Percentiles rank a stretch among this genome's conserved stretches.
These are phyloP conservation scores for Mus pahari DNA, from an alignment of 2,113 vertebrate species.

Conservation along the genomic window DNA sequence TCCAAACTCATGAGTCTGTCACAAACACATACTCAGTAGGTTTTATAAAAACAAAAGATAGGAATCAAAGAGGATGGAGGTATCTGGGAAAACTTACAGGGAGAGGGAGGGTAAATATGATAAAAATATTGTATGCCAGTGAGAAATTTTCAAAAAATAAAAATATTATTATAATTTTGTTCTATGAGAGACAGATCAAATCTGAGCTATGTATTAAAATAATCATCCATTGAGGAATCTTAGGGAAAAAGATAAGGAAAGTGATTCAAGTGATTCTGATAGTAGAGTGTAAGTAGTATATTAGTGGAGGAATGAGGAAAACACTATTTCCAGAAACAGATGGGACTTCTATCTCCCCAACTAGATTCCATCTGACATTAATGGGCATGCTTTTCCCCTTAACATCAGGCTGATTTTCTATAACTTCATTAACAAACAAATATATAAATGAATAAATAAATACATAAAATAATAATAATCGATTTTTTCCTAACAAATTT, in stretches of 20 bases:
- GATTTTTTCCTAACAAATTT: constrained; percentile 22
- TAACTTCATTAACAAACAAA: not conserved
- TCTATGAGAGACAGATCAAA: not conserved
- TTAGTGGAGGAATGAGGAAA: not conserved
- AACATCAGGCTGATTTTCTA: not conserved
- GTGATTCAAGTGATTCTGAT: not conserved
- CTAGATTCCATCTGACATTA: constrained; percentile 16
- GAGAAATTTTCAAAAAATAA: not conserved
- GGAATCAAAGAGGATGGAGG: not conserved
- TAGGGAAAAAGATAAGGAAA: not conserved
- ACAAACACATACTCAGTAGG: not conserved
- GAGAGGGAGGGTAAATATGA: not conserved
- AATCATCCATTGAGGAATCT: not conserved
- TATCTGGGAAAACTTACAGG: not conserved
- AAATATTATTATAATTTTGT: not conserved
- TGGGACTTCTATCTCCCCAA: not conserved
- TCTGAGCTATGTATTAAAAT: not conserved
- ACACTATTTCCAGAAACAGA: not conserved
- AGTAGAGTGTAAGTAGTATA: not conserved
- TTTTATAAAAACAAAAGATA: not conserved
- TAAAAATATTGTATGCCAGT: not conserved
- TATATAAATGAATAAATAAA: not conserved
- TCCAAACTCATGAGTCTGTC: not conserved
- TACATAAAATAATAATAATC: constrained; percentile 16
- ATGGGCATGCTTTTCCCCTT: not conserved